Conservation (phyloP, 92 coral and sea anemone genomes). For the Phymanthus crucifer region DNA sequence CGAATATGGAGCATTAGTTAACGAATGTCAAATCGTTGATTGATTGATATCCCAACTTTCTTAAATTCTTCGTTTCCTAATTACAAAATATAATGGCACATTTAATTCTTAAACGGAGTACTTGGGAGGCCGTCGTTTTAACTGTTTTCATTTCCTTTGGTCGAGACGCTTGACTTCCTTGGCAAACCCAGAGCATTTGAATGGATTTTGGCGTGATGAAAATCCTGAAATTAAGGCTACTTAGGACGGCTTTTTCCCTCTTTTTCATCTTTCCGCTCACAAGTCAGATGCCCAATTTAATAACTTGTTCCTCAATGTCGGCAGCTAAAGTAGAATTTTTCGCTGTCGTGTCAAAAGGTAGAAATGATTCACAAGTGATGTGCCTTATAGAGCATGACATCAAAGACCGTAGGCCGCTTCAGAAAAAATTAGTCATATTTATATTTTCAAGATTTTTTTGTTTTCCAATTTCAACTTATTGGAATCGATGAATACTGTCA, state of each 20-base stretch:
- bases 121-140: constrained; percentile 28
- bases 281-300: constrained; percentile 52
- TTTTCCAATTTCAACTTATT: not conserved
- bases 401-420: constrained; percentile 59
- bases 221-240: constrained; percentile 42
- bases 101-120: constrained; percentile 25
- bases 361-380: constrained; percentile 63
- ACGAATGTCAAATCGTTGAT: not conserved
- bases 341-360: constrained; percentile 52
- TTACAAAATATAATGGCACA: constrained; percentile 21
- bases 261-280: constrained; percentile 51
- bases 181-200: constrained; percentile 8
- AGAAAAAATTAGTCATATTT: constrained; percentile 9
- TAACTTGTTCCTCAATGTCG: constrained; percentile 64
- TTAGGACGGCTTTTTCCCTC: constrained; percentile 39
- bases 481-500: not conserved
- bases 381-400: constrained; percentile 49
- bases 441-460: not conserved
- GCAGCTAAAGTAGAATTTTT: constrained; percentile 36
- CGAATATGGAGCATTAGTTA: not conserved
- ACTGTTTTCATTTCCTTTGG: constrained; percentile 26
- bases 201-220: constrained; percentile 39
- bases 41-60: not conserved
- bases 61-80: constrained; percentile 7
- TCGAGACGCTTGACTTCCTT: constrained; percentile 28